Evolutionary conservation across 2,888 invertebrate genomes (phyloP).

Genomic region (Cataglyphis altisquamis): DNA sequence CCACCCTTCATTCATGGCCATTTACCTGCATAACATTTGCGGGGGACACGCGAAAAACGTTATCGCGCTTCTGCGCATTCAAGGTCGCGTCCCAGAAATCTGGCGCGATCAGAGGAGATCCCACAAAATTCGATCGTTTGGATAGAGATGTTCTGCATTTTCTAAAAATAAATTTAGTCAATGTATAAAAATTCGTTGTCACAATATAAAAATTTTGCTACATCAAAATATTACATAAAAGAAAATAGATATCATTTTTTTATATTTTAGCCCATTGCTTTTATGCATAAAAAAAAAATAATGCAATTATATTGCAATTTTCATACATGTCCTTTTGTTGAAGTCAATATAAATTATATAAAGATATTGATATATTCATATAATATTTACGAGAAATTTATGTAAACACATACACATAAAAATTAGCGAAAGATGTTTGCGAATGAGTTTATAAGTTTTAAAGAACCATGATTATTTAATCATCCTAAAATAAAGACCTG

Average conservation of each 20-base stretch:
- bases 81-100: slow-evolving; percentile 42
- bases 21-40: slow-evolving; percentile 49
- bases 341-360: neutral
- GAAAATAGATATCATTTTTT: neutral
- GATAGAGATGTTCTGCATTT: neutral
- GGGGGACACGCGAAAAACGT: slow-evolving; percentile 20
- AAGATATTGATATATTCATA: neutral
- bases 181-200: neutral
- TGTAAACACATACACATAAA: neutral
- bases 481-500: neutral
- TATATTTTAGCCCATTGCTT: neutral
- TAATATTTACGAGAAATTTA: neutral
- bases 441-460: neutral
- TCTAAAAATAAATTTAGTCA: neutral
- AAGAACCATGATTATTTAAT: neutral
- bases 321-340: neutral
- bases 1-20: slow-evolving; percentile 13
- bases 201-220: neutral
- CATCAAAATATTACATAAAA: neutral
- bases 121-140: neutral
- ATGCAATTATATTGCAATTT: neutral
- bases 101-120: neutral
- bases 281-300: neutral
- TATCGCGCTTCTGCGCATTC: slow-evolving; percentile 17
- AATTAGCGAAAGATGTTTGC: neutral